Conservation (phyloP, 2,797 vertebrate species). For the Pachyuromys duprasi region DNA sequence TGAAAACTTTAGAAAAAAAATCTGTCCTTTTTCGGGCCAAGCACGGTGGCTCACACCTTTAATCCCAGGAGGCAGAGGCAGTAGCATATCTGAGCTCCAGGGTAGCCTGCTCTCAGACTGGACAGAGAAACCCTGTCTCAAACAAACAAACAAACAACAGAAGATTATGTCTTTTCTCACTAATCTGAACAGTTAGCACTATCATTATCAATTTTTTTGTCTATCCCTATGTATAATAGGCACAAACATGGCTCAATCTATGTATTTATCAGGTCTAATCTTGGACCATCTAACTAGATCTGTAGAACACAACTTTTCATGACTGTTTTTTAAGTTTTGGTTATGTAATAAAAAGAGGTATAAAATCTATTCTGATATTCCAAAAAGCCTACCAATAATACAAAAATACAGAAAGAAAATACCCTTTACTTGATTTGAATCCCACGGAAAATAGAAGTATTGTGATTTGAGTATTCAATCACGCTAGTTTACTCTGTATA, state of each 20-base stretch:
- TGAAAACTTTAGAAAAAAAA: background rate
- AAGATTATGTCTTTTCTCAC: conserved; percentile 24
- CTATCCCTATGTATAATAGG: background rate
- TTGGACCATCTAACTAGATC: background rate
- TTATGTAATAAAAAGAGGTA: conserved; percentile 55
- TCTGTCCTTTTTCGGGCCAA: background rate
- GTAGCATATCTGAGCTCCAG: background rate
- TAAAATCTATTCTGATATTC: background rate
- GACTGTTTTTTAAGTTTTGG: conserved; percentile 13
- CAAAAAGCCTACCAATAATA: conserved; percentile 33
- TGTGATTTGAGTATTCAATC: conserved; percentile 47
- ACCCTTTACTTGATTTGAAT: conserved; percentile 60
- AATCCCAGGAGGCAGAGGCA: background rate
- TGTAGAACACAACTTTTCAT: conserved; percentile 38
- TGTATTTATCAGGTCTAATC: background rate
- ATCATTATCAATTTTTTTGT: background rate
- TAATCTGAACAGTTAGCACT: conserved; percentile 16
- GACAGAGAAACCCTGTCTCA: background rate
- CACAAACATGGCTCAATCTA: background rate
- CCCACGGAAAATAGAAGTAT: conserved; percentile 65
- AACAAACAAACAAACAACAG: background rate
- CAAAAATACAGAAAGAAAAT: conserved; percentile 49
- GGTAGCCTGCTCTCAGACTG: background rate
- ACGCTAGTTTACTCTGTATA: conserved; percentile 64
- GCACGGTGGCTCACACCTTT: too few species aligned